phyloP scores from a whole-genome alignment of 2,113 vertebrate genomes.

The Cryptotis parvus region DNA sequence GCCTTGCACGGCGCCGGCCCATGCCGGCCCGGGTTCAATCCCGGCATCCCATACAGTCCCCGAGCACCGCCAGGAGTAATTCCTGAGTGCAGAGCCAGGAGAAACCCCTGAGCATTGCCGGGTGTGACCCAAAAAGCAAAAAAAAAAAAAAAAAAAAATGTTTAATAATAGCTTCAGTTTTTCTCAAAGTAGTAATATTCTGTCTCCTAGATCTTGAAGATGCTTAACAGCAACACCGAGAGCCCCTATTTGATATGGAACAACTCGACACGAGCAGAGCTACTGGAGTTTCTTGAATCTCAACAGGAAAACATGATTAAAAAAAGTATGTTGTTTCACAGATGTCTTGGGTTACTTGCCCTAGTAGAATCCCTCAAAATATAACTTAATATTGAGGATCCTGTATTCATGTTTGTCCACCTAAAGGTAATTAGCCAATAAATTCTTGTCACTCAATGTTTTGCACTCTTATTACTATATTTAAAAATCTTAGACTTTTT shows the following conservation, averaged over 20 bases:
- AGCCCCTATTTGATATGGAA: constrained; percentile 99
- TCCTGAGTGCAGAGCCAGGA: too few relatives aligned
- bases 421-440: not conserved
- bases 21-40: too few relatives aligned
- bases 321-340: constrained; percentile 88
- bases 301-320: constrained; percentile 97
- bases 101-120: too few relatives aligned
- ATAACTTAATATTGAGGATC: not conserved
- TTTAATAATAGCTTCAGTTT: not conserved
- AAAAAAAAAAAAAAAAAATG: too few relatives aligned
- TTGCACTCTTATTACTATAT: not conserved
- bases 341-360: constrained; percentile 8
- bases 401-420: not conserved
- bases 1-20: too few relatives aligned
- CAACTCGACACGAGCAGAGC: constrained; percentile 96
- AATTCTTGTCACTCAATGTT: not conserved
- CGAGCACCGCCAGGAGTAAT: too few relatives aligned
- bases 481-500: not conserved
- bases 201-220: constrained; percentile 94
- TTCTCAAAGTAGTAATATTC: not conserved
- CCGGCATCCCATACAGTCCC: too few relatives aligned
- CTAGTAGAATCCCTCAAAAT: constrained; percentile 16
- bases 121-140: too few relatives aligned
- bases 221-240: constrained; percentile 98
- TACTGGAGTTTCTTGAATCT: constrained; percentile 95